A percentile compares a stretch with the other conserved stretches of the same genome.
Conservation (phyloP, 2,797 vertebrate genomes). For the Pipistrellus pipistrellus region DNA sequence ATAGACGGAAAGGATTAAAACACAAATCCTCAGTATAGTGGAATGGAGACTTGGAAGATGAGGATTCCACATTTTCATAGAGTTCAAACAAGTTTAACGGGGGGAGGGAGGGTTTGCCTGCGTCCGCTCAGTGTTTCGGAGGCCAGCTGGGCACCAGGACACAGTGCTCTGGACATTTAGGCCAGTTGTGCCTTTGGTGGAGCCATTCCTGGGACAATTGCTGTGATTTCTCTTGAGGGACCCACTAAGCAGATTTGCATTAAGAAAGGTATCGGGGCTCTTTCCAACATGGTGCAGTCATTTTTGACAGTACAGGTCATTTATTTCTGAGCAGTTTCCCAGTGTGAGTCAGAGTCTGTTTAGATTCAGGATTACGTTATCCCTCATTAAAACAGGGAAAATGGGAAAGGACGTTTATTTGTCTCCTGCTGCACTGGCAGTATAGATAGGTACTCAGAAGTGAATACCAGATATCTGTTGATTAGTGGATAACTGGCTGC, state of each 20-base stretch:
- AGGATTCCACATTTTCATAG: neutral
- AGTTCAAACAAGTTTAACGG: neutral
- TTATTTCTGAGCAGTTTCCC: conserved; percentile 12
- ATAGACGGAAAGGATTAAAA: neutral
- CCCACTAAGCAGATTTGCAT: neutral
- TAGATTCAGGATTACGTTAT: conserved; percentile 16
- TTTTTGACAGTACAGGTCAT: conserved; percentile 7
- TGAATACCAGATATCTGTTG: neutral
- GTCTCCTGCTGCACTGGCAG: neutral
- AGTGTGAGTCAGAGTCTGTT: conserved; percentile 7
- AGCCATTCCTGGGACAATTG: neutral
- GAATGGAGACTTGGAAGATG: neutral
- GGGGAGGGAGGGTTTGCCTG: neutral
- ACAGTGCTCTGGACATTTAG: neutral
- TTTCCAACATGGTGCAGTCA: neutral
- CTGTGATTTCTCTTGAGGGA: conserved; percentile 16
- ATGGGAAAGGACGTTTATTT: conserved; percentile 12
- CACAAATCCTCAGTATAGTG: neutral
- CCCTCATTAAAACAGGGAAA: conserved; percentile 10
- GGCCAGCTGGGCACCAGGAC: too few relatives aligned
- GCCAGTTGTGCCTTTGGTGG: neutral
- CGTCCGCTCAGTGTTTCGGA: conserved; percentile 16
- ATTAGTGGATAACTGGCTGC: neutral
- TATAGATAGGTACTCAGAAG: neutral
- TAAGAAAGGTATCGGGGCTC: neutral